Percentiles rank a stretch among this genome's conserved stretches.
These are phyloP conservation scores for Ivindomyrus marchei DNA, from an alignment of 2,113 vertebrate genomes.

Conservation along the genomic window DNA sequence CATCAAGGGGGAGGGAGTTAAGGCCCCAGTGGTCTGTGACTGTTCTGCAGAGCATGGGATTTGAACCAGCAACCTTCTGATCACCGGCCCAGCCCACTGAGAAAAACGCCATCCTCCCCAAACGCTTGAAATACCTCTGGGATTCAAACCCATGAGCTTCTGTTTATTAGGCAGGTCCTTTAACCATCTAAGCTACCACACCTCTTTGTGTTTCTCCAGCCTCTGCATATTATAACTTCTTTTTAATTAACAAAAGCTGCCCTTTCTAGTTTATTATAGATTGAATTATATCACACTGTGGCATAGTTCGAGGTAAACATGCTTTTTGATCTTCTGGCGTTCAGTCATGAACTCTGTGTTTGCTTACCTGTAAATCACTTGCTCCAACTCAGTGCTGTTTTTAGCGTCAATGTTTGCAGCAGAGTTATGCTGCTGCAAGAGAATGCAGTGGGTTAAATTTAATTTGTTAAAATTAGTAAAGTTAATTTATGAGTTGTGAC, in stretches of 20 bases:
- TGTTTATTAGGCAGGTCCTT: neutral
- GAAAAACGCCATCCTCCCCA: neutral
- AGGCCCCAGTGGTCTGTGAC: neutral
- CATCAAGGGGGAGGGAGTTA: neutral
- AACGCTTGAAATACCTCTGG: neutral
- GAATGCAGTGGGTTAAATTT: neutral
- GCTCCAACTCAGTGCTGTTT: neutral
- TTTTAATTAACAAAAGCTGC: neutral
- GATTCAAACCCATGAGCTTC: neutral
- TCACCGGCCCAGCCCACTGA: neutral
- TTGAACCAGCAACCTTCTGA: neutral
- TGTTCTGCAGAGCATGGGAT: neutral
- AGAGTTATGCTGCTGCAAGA: neutral
- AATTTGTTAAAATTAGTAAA: neutral
- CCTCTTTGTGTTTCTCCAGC: neutral
- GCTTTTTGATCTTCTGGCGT: neutral
- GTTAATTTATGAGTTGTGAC: neutral
- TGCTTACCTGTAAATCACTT: neutral
- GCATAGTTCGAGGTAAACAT: neutral
- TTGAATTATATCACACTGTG: neutral
- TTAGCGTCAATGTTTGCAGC: neutral
- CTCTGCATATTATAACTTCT: neutral
- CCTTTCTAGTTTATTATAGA: neutral
- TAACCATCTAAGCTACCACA: neutral
- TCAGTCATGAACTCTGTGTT: neutral